phyloP scores from a whole-genome alignment of 2,797 vertebrate species.

The Lacerta bilineata region DNA sequence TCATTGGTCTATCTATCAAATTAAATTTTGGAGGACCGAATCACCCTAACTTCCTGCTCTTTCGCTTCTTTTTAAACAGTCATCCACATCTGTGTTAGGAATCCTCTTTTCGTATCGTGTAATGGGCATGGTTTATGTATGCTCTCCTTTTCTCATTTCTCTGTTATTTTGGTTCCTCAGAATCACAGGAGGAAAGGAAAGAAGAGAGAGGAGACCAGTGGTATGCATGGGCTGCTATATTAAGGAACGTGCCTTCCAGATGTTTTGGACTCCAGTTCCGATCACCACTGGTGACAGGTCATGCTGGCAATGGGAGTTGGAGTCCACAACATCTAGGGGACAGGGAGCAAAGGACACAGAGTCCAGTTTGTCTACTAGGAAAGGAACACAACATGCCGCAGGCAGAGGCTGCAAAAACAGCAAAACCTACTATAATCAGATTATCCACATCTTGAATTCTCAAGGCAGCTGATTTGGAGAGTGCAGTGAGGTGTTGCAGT shows the following conservation, averaged over 20 bases:
- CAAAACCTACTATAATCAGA: conserved; percentile 4
- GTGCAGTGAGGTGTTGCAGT: background rate
- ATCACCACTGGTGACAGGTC: no score
- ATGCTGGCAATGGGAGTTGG: no score
- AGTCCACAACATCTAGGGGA: no score
- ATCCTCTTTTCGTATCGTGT: background rate
- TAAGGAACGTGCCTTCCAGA: no score
- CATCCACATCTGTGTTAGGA: background rate
- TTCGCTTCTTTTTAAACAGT: background rate
- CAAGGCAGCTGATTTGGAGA: background rate
- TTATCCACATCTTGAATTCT: background rate
- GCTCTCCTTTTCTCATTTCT: background rate
- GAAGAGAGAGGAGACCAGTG: background rate
- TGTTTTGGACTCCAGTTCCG: no score
- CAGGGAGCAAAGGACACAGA: background rate
- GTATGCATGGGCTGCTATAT: background rate
- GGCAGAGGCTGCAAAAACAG: background rate
- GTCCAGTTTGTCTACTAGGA: background rate
- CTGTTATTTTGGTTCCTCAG: background rate
- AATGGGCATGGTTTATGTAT: conserved; percentile 2
- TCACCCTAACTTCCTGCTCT: background rate
- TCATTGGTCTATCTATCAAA: no score
- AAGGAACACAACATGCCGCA: background rate
- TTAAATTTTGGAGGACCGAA: no score
- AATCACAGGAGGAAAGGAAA: background rate